Percentiles rank a stretch among this genome's conserved stretches.
These are phyloP conservation scores for Periophthalmodon schlosseri DNA, from an alignment of 2,113 vertebrate genomes.

Conservation along the genomic window DNA sequence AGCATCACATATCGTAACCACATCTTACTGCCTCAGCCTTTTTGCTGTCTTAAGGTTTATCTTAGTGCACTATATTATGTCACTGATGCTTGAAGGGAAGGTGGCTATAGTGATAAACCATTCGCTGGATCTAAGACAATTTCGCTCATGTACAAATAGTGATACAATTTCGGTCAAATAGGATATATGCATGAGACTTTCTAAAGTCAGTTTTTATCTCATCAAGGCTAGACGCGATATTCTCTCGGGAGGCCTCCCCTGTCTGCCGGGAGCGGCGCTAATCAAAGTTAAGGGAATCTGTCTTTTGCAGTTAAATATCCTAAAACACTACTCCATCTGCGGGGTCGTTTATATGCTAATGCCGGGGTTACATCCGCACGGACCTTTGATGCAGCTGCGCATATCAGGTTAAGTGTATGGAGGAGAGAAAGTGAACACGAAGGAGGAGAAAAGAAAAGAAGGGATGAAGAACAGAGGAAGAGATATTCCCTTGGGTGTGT, in stretches of 20 bases:
- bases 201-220: conserved; percentile 64
- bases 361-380: conserved; percentile 56
- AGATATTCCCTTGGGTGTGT: conserved; percentile 61
- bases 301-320: conserved; percentile 71
- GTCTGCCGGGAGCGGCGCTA: conserved; percentile 49
- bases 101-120: not conserved
- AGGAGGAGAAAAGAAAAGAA: conserved; percentile 36
- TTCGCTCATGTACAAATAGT: not conserved
- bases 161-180: not conserved
- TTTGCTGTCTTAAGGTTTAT: conserved; percentile 1
- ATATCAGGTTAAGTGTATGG: conserved; percentile 39
- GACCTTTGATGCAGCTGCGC: conserved; percentile 45
- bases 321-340: conserved; percentile 66
- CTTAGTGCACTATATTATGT: not conserved
- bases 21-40: not conserved
- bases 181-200: conserved; percentile 5
- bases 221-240: conserved; percentile 54
- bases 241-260: conserved; percentile 60
- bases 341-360: conserved; percentile 76
- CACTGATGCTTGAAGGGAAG: not conserved
- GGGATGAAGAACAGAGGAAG: conserved; percentile 40
- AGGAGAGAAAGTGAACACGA: conserved; percentile 28
- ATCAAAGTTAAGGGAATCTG: conserved; percentile 66
- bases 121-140: not conserved
- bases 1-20: not conserved